Evolutionary conservation across 2,888 invertebrate genomes (phyloP).

Genomic region (Diaphora mendica): DNA sequence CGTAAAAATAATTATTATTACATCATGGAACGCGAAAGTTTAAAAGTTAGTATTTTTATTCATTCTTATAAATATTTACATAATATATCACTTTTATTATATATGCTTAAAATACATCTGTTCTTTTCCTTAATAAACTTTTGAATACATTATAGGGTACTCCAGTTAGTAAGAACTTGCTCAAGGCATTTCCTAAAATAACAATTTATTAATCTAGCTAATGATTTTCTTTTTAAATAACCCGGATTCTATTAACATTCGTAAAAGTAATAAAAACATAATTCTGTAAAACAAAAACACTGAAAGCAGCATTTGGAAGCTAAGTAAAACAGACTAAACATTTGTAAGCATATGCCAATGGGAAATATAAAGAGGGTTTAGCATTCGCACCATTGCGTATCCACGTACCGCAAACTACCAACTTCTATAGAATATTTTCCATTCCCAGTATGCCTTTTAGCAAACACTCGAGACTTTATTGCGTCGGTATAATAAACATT

Average conservation of each 20-base stretch:
- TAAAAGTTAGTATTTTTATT: too few species aligned
- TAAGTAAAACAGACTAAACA: not conserved
- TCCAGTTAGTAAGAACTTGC: not conserved
- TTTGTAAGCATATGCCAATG: conserved; percentile 2
- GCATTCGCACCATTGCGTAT: conserved; percentile 9
- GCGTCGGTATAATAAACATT: conserved; percentile 20
- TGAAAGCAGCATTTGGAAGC: not conserved
- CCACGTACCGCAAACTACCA: conserved; percentile 14
- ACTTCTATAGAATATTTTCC: conserved; percentile 20
- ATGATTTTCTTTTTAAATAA: not conserved
- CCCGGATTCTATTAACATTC: not conserved
- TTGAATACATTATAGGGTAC: not conserved
- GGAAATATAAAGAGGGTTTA: conserved; percentile 8
- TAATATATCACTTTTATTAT: not conserved
- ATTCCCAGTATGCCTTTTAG: conserved; percentile 23
- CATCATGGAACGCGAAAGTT: too few species aligned
- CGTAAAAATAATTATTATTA: too few species aligned
- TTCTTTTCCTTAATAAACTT: not conserved
- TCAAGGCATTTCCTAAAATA: not conserved
- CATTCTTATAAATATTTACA: not conserved
- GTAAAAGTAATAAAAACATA: not conserved
- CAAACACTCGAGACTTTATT: conserved; percentile 22
- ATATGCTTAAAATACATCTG: not conserved
- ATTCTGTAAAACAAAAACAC: not conserved
- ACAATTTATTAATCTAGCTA: not conserved